Percentiles rank a stretch among this genome's conserved stretches.
Evolutionary conservation across 2,797 vertebrate species (phyloP).

Genomic region (Bucorvus abyssinicus): DNA sequence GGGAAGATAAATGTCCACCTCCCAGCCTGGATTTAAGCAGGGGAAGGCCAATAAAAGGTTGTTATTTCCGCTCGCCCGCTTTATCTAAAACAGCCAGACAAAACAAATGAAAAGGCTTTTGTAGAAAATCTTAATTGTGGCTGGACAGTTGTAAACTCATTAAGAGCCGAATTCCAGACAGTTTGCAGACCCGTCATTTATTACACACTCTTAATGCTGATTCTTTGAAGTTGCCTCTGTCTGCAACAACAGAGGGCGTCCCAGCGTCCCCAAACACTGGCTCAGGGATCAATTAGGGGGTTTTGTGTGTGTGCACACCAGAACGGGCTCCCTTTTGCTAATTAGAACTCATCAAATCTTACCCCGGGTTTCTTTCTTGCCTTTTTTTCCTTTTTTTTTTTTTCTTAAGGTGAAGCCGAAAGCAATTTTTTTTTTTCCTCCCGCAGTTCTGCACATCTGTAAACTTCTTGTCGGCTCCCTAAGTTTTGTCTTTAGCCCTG

Average conservation of each 20-base stretch:
- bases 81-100: conserved; percentile 86
- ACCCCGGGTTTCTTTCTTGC: background rate
- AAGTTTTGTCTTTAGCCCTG: conserved; percentile 78
- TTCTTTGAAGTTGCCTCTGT: conserved; percentile 88
- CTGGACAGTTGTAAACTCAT: conserved; percentile 96
- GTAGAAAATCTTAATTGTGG: conserved; percentile 87
- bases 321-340: conserved; percentile 27
- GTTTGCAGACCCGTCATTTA: conserved; percentile 95
- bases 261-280: conserved; percentile 76
- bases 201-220: conserved; percentile 87
- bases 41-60: conserved; percentile 89
- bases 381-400: background rate
- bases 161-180: conserved; percentile 97
- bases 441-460: conserved; percentile 44
- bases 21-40: conserved; percentile 60
- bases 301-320: conserved; percentile 5
- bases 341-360: conserved; percentile 44
- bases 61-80: conserved; percentile 91
- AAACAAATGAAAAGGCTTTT: conserved; percentile 89
- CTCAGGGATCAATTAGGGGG: conserved; percentile 61
- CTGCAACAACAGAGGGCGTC: conserved; percentile 87
- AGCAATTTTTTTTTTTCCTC: background rate
- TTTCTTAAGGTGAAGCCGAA: background rate
- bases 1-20: conserved; percentile 45
- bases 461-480: conserved; percentile 54